Conservation (phyloP, 2,113 vertebrate species). For the Chelonoidis abingdonii region DNA sequence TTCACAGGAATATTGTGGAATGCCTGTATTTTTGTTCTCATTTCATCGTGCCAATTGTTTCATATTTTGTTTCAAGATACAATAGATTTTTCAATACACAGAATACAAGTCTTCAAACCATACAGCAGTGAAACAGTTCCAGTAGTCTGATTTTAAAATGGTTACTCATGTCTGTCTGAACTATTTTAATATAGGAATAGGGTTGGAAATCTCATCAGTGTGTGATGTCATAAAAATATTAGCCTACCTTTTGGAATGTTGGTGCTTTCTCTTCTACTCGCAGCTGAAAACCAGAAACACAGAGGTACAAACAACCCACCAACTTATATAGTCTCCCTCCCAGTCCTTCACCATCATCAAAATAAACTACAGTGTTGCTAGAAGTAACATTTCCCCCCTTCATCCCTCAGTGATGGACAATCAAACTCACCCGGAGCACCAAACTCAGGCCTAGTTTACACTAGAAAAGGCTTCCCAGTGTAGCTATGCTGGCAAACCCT, state of each 20-base stretch:
- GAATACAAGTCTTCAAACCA: neutral
- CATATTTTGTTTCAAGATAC: neutral
- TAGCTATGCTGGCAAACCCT: neutral
- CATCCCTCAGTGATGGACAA: neutral
- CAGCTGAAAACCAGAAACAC: neutral
- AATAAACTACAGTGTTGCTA: neutral
- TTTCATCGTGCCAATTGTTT: neutral
- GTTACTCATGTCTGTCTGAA: neutral
- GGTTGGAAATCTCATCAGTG: neutral
- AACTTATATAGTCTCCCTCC: neutral
- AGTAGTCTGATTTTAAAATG: neutral
- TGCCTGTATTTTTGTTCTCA: accelerated
- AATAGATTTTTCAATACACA: accelerated
- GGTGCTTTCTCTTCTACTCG: neutral
- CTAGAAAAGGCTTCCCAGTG: neutral
- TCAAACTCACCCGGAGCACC: neutral
- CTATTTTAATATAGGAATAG: neutral
- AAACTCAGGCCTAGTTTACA: neutral
- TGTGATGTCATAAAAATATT: neutral
- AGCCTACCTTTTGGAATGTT: neutral
- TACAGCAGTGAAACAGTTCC: accelerated
- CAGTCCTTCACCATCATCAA: neutral
- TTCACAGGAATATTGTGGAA: neutral
- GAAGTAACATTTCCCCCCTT: neutral
- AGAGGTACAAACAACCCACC: neutral